Evolutionary conservation across 1,140 invertebrate species (phyloP).

Genomic region (Daktulosphaira vitifoliae): DNA sequence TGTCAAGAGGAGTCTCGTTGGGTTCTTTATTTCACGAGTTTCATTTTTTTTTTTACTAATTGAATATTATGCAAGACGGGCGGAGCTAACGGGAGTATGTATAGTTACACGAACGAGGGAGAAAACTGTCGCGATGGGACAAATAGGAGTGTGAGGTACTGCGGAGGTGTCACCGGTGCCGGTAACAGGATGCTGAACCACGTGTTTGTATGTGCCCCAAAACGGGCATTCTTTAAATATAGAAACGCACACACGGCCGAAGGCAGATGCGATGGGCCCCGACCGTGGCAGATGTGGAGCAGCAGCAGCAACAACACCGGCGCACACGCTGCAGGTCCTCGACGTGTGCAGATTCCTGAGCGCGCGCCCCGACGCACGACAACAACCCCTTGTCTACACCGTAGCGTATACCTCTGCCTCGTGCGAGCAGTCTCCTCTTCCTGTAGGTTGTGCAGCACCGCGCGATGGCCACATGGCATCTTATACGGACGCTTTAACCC

Average conservation of each 20-base stretch:
- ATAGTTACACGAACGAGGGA: too few relatives aligned
- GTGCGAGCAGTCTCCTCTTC: slow-evolving; percentile 16
- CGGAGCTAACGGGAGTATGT: neutral
- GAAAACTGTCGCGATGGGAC: slow-evolving; percentile 4
- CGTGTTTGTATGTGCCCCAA: slow-evolving; percentile 1
- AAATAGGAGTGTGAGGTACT: slow-evolving; percentile 3
- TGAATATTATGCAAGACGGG: neutral
- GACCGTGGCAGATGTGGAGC: slow-evolving; percentile 22
- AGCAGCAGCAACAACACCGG: neutral
- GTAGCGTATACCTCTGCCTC: neutral
- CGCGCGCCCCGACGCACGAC: slow-evolving; percentile 11
- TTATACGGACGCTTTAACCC: neutral
- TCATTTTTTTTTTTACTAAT: slow-evolving; percentile 11
- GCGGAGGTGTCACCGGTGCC: slow-evolving; percentile 16
- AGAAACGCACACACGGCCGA: slow-evolving; percentile 13
- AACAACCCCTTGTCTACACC: slow-evolving; percentile 5
- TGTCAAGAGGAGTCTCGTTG: neutral
- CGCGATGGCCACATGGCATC: slow-evolving; percentile 2
- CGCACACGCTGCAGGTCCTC: slow-evolving; percentile 9
- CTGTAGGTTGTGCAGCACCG: neutral
- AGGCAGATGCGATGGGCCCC: slow-evolving; percentile 12
- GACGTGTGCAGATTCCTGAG: slow-evolving; percentile 26
- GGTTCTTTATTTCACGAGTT: neutral
- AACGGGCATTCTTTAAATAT: slow-evolving; percentile 29
- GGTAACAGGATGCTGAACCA: slow-evolving; percentile 30